Conservation (phyloP, 2,113 vertebrate species). For the Zonotrichia leucophrys region DNA sequence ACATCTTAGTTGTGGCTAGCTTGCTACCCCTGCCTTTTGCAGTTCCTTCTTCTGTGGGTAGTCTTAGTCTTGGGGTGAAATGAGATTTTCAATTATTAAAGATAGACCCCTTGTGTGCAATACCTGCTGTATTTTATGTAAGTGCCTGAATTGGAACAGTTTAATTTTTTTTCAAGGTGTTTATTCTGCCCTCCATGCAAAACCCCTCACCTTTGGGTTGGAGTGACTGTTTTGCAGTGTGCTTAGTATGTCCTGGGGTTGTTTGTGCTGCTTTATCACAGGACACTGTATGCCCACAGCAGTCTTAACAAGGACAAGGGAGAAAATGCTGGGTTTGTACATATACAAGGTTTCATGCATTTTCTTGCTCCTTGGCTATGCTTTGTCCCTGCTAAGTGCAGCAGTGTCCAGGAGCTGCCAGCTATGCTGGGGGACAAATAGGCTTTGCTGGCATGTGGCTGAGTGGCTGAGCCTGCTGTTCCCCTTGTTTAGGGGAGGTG, state of each 20-base stretch:
- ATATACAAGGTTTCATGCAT: fast-evolving
- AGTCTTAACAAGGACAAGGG: background rate
- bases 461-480: background rate
- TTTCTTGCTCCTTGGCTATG: background rate
- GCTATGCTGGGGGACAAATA: background rate
- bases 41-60: background rate
- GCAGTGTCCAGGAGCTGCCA: background rate
- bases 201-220: background rate
- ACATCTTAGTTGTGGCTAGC: background rate
- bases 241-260: background rate
- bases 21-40: background rate
- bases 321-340: background rate
- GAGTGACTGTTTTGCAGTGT: background rate
- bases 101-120: background rate
- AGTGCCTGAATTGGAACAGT: background rate
- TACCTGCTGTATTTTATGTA: background rate
- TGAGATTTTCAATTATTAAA: background rate
- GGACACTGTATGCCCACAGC: background rate
- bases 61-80: background rate
- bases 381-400: background rate
- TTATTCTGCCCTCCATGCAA: background rate
- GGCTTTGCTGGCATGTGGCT: background rate
- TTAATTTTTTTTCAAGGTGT: background rate
- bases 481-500: conserved; percentile 80
- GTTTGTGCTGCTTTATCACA: background rate